These are phyloP conservation scores for Zosterops japonicus DNA, from an alignment of 2,113 vertebrate genomes.

Conservation along the genomic window DNA sequence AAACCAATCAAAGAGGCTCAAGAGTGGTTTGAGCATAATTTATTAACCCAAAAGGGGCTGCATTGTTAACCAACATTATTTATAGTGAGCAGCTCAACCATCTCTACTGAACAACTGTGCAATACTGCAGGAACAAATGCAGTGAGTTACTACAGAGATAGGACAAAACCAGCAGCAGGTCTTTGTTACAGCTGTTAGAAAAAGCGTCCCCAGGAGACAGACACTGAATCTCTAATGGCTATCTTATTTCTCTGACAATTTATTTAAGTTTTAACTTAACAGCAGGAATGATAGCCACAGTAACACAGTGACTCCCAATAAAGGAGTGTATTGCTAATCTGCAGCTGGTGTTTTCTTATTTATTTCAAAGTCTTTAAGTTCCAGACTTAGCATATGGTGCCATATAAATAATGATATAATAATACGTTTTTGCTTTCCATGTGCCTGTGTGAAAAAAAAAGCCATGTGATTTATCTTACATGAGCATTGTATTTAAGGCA, in stretches of 20 bases:
- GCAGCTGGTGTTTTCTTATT: slow-evolving; percentile 68
- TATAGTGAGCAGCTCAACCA: slow-evolving; percentile 39
- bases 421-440: slow-evolving; percentile 45
- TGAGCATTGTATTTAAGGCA: slow-evolving; percentile 41
- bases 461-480: slow-evolving; percentile 43
- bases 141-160: slow-evolving; percentile 54
- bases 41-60: slow-evolving; percentile 36
- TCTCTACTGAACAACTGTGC: slow-evolving; percentile 32
- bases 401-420: slow-evolving; percentile 71
- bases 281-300: slow-evolving; percentile 59
- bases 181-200: slow-evolving; percentile 66
- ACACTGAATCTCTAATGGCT: slow-evolving; percentile 64
- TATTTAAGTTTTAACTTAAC: slow-evolving; percentile 69
- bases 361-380: slow-evolving; percentile 65
- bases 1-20: slow-evolving; percentile 41
- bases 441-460: slow-evolving; percentile 27
- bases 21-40: slow-evolving; percentile 18
- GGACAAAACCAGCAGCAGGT: slow-evolving; percentile 56
- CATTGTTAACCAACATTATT: slow-evolving; percentile 60
- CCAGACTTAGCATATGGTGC: slow-evolving; percentile 66
- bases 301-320: slow-evolving; percentile 54
- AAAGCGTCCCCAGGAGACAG: slow-evolving; percentile 57
- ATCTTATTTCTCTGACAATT: slow-evolving; percentile 68
- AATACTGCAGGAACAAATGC: slow-evolving; percentile 55
- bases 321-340: slow-evolving; percentile 50